Evolutionary conservation across 2,888 invertebrate species (phyloP), one percentile per base, ranked within the genome.

Genomic region (Nymphalis c-album): DNA sequence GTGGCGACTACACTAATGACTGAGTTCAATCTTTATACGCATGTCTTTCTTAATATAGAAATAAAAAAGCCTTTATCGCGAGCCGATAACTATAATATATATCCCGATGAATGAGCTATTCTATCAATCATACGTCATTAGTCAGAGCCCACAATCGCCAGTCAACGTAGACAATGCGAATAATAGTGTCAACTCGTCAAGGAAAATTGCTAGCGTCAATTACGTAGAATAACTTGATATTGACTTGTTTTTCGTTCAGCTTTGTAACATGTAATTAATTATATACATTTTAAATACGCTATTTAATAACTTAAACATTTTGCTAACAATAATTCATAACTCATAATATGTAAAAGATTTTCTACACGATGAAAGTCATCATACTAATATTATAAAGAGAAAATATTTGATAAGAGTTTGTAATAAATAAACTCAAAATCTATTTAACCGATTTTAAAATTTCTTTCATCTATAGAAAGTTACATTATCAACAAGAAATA

Each of bases 71-170:
- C 59, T 51, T 62, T 31, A 70, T 65, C 63, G 57, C 45, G 58
- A 61, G 64, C 48, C 60, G 79, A 85, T 85, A 85, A 82, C 80
- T 76, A 80, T 82, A 78, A 76, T 77, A 81, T 83, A 84, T 82
- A 80, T 77, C 74, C 80, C 80, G 81, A 82, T 85, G 85, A 85
- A 85, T 87, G 86, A 87, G 81, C 85, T 85, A 87, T 77, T 83
- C 82, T 81, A 83, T 88, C 85, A 85, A 85, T 82, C 81, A 84
- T 80, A 80, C 80, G 82, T 85, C 85, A 86, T 88, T 87, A 89
- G 81, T 87, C 87, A 86, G 83, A 84, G 78, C 78, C 77, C 79
- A 78, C 76, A 73, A 78, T 75, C 73, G 72, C 74, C 79, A 80
- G 81, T 80, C 79, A 69, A 63, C 67, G 72, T 63, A 77, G 69